These are phyloP conservation scores for Eledona agricola DNA, from an alignment of 2,888 invertebrate genomes.

Conservation along the genomic window DNA sequence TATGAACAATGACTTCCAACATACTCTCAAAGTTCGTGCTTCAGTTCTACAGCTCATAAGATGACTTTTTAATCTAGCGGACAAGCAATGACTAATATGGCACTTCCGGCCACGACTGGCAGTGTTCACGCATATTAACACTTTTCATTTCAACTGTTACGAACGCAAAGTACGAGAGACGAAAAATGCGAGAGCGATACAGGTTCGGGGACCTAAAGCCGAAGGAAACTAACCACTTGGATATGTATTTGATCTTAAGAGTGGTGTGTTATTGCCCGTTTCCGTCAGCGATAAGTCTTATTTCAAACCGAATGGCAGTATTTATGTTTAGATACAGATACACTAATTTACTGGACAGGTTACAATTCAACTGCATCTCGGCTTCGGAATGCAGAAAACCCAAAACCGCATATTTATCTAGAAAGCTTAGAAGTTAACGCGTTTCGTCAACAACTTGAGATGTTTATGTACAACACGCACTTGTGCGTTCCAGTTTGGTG, in stretches of 20 bases:
- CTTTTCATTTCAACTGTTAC: too few species aligned
- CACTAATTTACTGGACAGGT: constrained; percentile 24
- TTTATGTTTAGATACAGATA: constrained; percentile 30
- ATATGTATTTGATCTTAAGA: constrained; percentile 23
- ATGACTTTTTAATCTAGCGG: constrained; percentile 33
- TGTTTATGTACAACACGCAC: too few species aligned
- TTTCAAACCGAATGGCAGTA: constrained; percentile 25
- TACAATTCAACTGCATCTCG: too few species aligned
- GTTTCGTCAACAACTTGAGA: too few species aligned
- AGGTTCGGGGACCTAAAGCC: not conserved
- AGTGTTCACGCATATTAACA: constrained; percentile 44
- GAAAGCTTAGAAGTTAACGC: constrained; percentile 30
- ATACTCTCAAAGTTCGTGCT: constrained; percentile 6
- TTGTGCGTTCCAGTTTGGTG: too few species aligned
- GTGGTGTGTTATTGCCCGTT: constrained; percentile 5
- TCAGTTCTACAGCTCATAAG: constrained; percentile 22
- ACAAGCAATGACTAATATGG: constrained; percentile 42
- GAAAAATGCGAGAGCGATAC: constrained; percentile 23
- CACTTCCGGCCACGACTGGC: constrained; percentile 45
- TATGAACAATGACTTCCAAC: constrained; percentile 21
- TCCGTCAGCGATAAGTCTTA: not conserved
- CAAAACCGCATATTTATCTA: too few species aligned
- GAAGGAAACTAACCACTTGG: constrained; percentile 14
- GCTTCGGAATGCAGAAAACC: too few species aligned
- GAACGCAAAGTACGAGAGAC: too few species aligned